Conservation (phyloP, 1,140 invertebrate species). For the Arion vulgaris region DNA sequence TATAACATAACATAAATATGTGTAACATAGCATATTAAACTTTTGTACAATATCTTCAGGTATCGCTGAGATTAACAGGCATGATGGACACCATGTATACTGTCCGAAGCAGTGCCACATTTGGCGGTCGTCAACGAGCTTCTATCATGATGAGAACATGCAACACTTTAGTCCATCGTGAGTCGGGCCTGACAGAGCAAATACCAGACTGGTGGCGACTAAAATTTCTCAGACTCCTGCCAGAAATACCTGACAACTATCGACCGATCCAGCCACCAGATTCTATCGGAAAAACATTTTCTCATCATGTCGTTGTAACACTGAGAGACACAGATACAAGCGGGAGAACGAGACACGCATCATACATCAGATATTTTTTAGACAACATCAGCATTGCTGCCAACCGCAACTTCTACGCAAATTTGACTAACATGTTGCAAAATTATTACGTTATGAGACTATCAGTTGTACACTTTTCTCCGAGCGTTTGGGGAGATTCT, state of each 20-base stretch:
- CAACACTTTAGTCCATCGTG: conserved; percentile 41
- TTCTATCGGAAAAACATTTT: conserved; percentile 35
- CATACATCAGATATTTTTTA: conserved; percentile 46
- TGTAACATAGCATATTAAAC: too few species aligned
- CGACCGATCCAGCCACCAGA: conserved; percentile 37
- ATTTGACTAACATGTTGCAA: conserved; percentile 37
- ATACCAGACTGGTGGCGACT: conserved; percentile 50
- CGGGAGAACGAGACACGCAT: conserved; percentile 44
- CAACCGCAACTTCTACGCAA: conserved; percentile 39
- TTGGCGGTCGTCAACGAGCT: conserved; percentile 46
- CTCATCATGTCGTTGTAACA: conserved; percentile 45
- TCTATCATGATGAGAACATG: conserved; percentile 46
- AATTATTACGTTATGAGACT: conserved; percentile 42
- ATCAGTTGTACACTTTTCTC: conserved; percentile 37
- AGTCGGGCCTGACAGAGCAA: conserved; percentile 39
- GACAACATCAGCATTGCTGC: conserved; percentile 52
- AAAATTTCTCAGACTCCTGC: conserved; percentile 40
- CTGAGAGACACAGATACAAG: conserved; percentile 46
- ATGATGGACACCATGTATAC: conserved; percentile 48
- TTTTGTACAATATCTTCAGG: too few species aligned
- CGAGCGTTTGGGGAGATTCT: conserved; percentile 47
- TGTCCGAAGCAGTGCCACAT: conserved; percentile 39
- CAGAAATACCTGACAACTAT: conserved; percentile 42
- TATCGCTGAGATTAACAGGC: conserved; percentile 41
- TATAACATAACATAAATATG: too few species aligned